Conservation (phyloP, 1,140 invertebrate genomes). For the Hermetia illucens region DNA sequence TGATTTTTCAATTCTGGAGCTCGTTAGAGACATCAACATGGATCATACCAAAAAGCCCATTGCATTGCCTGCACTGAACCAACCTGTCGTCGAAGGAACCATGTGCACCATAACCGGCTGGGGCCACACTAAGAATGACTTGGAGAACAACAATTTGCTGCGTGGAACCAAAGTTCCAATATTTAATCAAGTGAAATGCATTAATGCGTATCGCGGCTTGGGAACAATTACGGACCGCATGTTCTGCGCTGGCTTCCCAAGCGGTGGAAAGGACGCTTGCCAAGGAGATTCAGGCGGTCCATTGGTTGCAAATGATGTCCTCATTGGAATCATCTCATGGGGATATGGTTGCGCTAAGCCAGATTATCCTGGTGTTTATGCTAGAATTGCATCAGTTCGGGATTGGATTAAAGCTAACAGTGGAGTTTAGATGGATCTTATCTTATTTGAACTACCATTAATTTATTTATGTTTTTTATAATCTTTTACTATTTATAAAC, state of each 20-base stretch:
- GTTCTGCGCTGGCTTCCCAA: conserved; percentile 65
- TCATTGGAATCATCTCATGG: conserved; percentile 41
- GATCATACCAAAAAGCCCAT: conserved; percentile 19
- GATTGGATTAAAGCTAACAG: conserved; percentile 30
- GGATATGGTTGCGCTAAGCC: conserved; percentile 37
- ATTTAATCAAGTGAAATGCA: conserved; percentile 31
- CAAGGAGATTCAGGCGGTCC: conserved; percentile 37
- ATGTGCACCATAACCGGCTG: conserved; percentile 32
- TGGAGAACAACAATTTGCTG: conserved; percentile 19
- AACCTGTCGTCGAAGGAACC: conserved; percentile 15
- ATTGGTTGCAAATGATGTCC: conserved; percentile 15
- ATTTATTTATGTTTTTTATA: too few relatives aligned
- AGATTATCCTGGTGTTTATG: conserved; percentile 42
- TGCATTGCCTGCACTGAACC: conserved; percentile 13
- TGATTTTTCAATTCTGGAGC: conserved; percentile 26
- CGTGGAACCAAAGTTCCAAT: conserved; percentile 32
- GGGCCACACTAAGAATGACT: conserved; percentile 28
- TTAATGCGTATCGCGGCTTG: conserved; percentile 27
- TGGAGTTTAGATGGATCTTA: too few relatives aligned
- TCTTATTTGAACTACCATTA: too few relatives aligned
- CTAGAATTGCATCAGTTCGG: conserved; percentile 31
- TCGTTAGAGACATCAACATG: conserved; percentile 18
- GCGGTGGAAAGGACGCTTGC: conserved; percentile 49
- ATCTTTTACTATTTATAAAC: too few relatives aligned
- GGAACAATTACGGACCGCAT: conserved; percentile 62